Percentiles rank a stretch among this genome's conserved stretches.
phyloP scores from a whole-genome alignment of 1,140 invertebrate species.

The Schlechtendalia chinensis region DNA sequence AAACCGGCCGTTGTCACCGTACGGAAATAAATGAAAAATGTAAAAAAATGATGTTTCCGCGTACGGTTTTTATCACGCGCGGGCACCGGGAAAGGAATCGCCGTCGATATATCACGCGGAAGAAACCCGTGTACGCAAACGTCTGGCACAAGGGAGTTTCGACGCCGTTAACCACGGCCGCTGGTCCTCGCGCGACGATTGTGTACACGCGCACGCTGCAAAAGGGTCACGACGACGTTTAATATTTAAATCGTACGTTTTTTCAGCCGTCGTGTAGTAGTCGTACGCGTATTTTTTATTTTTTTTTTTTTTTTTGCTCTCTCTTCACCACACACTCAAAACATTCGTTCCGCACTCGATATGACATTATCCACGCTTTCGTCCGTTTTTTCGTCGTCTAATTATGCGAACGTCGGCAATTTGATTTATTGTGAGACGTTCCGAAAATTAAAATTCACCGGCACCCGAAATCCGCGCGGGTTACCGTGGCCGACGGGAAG shows the following conservation, averaged over 20 bases:
- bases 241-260: slow-evolving; percentile 42
- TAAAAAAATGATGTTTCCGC: neutral
- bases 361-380: slow-evolving; percentile 42
- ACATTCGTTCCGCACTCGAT: slow-evolving; percentile 50
- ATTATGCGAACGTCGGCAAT: slow-evolving; percentile 9
- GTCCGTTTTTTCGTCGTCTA: neutral
- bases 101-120: slow-evolving; percentile 18
- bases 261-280: neutral
- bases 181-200: too few species aligned
- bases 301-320: slow-evolving; percentile 11
- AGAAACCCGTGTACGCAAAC: neutral
- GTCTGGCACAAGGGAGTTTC: neutral
- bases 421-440: slow-evolving; percentile 49
- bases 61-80: too few species aligned
- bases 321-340: slow-evolving; percentile 18
- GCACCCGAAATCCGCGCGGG: neutral
- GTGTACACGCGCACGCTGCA: too few species aligned
- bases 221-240: slow-evolving; percentile 8
- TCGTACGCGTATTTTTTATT: neutral
- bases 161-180: neutral
- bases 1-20: too few species aligned
- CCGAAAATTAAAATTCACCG: slow-evolving; percentile 27
- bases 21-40: neutral
- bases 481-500: too few species aligned
- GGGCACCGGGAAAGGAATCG: too few species aligned